Conservation (phyloP, 1,140 invertebrate species). For the Drosophila melanogaster region Release_6_plus_ISO1_MT NC_004354.4:5752001-5752500, state of each 20-base stretch:
- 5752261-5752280: not conserved
- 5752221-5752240: not conserved
- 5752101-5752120: not conserved
- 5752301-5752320: slow-evolving; percentile 1
- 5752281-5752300: not conserved
- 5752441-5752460: slow-evolving; percentile 6
- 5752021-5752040: not conserved
- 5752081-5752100: not conserved
- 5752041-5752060: not conserved
- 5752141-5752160: too few relatives aligned
- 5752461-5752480: slow-evolving; percentile 8
- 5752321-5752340: slow-evolving; percentile 22
- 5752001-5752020: slow-evolving; percentile 2
- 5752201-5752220: too few relatives aligned
- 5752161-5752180: too few relatives aligned
- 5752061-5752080: not conserved
- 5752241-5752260: not conserved
- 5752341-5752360: slow-evolving; percentile 21
- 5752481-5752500: slow-evolving; percentile 6
- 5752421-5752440: not conserved
- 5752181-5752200: too few relatives aligned
- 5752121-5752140: too few relatives aligned
- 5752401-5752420: not conserved
- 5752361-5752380: slow-evolving; percentile 55
- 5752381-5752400: slow-evolving; percentile 11